Evolutionary conservation across 2,888 invertebrate genomes (phyloP), one percentile per base, ranked within the genome.

Genomic region (Crocallis elinguaria): DNA sequence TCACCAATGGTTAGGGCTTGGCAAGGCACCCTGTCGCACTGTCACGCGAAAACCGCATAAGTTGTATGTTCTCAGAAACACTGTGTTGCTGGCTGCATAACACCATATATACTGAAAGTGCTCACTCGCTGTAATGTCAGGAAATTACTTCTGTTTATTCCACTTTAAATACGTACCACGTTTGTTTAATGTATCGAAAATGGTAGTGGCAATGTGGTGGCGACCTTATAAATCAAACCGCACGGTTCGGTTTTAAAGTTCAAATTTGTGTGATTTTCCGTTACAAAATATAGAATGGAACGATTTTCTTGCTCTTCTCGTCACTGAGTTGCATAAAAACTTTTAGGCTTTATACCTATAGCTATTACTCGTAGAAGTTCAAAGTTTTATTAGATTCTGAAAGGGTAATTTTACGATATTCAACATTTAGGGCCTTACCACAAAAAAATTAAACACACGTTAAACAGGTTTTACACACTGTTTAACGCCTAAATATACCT

Each of bases 41-140:
- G 72, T 73, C 82, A 82, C 82, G 77, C 78, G 73, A 82, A 73
- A 73, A 66, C 65, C 65, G 62, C 72, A 75, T 71, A 75, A 65
- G 67, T 64, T 55, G 66, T 70, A 70, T 71, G 71, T 81, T 81
- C 73, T 64, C 59, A 77, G 77, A 77, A 83, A 79, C 77, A 79
- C 74, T 75, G 73, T 70, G 69, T 75, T 72, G 71, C 71, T 67
- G 63, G 66, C 67, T 75, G 75, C 74, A 74, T 68, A 67, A 64
- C 62, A 69, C 70, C 71, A 77, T 79, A 79, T 75, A 67, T 67
- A 66, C 74, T 73, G 69, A 71, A 78, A 75, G 70, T 69, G 67
- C 72, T 76, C 67, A 66, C 70, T 73, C 60, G 60, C 67, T 63
- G 67, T 69, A 71, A 75, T 72, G 68, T 64, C 66, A 54, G 71